Base-by-base conservation (phyloP, 2,888 invertebrate species). In the Heliconius ethilla region DNA sequence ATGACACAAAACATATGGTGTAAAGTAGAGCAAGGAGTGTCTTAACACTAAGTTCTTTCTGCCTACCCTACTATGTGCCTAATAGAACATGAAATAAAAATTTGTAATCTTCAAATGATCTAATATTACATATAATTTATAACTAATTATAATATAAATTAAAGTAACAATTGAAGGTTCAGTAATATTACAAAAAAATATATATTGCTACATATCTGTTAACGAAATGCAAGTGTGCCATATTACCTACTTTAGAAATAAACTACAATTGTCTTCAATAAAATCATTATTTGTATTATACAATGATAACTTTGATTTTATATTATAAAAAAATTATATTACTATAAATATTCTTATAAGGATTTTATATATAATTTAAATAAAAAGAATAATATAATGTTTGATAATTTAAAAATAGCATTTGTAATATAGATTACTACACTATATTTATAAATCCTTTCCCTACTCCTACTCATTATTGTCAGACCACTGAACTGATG, bases 211-310 rank as follows among this genome's bases (percentile, higher is more conserved):
- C 51, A 72, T 72, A 3, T 33, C 55, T 55, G 27, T 33, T 59
- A 72, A 72, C n/a, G 55, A 72, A n/a, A 72, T 72, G 72, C 33
- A 72, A 72, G 55, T 59, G 33, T 72, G 55, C 55, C 15, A 59
- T n/a, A 59, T 33, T 33, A 33, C 33, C 33, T n/a, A 70, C 22
- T 33, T 33, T 59, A 37, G n/a, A 67, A 37, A 67, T 67, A 29
- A 67, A 67, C 33, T 37, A n/a, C 67, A 37, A 37, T 67, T 67
- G 67, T n/a, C 33, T 67, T 67, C 1, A 27, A 33, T 10, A 69
- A 55, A 55, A 69, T 69, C 2, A 37, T 67, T 40, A 69, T 69
- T 33, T 66, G 18, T 33, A 66, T 10, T 15, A 66, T 33, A 18
- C 9, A 40, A 69, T 7, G 40, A 40, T 22, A n/a, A 37, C 7